These are phyloP conservation scores for Phaenicophaeus curvirostris DNA, from an alignment of 2,797 vertebrate species.

Conservation along the genomic window DNA sequence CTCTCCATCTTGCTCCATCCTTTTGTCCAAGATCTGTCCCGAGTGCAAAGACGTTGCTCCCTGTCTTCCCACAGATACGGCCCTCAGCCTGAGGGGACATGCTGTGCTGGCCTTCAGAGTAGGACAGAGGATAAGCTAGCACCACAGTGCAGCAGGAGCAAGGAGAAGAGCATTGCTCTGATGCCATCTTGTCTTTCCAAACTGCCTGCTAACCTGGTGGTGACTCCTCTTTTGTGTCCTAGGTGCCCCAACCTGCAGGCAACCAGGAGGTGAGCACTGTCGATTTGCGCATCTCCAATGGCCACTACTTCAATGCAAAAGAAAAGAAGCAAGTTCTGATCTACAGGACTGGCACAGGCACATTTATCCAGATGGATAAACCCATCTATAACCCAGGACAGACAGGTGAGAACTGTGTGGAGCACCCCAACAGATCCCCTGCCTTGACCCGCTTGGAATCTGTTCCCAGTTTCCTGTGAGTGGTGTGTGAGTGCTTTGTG, in stretches of 20 bases:
- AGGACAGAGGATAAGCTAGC: neutral
- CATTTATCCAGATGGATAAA: constrained; percentile 69
- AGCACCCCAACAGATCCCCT: neutral
- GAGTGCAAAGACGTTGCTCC: rapidly evolving
- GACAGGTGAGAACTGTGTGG: neutral
- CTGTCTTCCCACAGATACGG: neutral
- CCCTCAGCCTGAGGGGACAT: neutral
- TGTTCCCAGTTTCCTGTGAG: rapidly evolving
- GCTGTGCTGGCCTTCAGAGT: neutral
- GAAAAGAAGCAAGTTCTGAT: constrained; percentile 68
- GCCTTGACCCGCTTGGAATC: neutral
- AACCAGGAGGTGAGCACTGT: constrained; percentile 59
- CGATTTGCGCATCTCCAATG: constrained; percentile 3
- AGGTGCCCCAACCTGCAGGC: constrained; percentile 66
- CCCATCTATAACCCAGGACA: constrained; percentile 51
- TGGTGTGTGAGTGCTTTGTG: rapidly evolving
- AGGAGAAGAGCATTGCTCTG: neutral
- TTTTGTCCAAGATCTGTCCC: neutral
- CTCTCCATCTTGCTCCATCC: neutral
- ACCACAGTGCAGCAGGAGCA: rapidly evolving
- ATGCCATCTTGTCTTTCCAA: neutral
- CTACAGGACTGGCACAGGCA: constrained; percentile 37
- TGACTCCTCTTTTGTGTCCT: neutral
- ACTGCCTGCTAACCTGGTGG: neutral
- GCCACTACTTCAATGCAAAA: constrained; percentile 36